Percentiles rank a stretch among this genome's conserved stretches.
phyloP scores from a whole-genome alignment of 2,797 vertebrate genomes.

The Lagorchestes hirsutus region DNA sequence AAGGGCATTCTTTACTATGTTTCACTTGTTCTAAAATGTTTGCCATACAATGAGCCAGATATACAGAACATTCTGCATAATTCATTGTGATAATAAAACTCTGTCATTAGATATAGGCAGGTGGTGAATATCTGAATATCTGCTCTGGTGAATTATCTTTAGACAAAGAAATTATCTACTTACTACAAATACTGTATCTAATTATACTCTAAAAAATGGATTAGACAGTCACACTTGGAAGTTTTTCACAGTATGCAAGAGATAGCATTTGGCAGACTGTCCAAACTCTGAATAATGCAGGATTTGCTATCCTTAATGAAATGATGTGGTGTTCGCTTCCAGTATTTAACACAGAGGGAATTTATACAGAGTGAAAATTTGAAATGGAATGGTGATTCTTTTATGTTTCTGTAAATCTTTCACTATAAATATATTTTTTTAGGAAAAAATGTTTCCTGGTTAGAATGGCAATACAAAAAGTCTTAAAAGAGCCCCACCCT shows the following conservation, averaged over 20 bases:
- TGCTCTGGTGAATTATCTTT: conserved; percentile 60
- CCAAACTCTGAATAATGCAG: conserved; percentile 64
- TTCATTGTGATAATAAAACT: conserved; percentile 56
- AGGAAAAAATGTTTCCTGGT: not conserved
- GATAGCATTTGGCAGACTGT: conserved; percentile 56
- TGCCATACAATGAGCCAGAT: conserved; percentile 60
- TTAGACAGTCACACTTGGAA: conserved; percentile 61
- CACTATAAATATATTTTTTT: not conserved
- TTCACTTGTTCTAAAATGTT: conserved; percentile 49
- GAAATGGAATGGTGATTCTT: not conserved
- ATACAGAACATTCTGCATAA: conserved; percentile 25
- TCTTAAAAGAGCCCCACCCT: not conserved
- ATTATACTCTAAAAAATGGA: conserved; percentile 57
- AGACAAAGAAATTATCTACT: conserved; percentile 70
- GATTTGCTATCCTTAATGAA: conserved; percentile 71
- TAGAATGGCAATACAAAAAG: not conserved
- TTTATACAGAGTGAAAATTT: conserved; percentile 16
- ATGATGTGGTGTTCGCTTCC: conserved; percentile 4
- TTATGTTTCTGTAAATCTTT: conserved; percentile 19
- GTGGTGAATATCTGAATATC: conserved; percentile 52
- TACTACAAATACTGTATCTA: conserved; percentile 62
- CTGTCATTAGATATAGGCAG: conserved; percentile 59
- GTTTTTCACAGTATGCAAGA: conserved; percentile 32
- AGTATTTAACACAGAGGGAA: conserved; percentile 43
- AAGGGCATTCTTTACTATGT: not conserved